phyloP scores from a whole-genome alignment of 2,797 vertebrate genomes.

The Propithecus perrieri region DNA sequence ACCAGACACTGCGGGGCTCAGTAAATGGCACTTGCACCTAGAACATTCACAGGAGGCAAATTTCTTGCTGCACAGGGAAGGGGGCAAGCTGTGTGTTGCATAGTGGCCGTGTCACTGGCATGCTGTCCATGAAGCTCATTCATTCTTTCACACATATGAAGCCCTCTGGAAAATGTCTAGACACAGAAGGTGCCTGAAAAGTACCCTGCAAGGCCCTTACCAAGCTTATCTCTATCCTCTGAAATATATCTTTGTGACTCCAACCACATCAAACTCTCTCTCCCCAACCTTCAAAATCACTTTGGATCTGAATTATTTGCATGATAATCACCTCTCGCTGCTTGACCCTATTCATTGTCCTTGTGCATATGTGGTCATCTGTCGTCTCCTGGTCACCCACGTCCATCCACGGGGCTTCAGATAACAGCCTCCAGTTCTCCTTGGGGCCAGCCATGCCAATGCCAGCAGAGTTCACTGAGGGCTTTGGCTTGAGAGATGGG shows the following conservation, averaged over 20 bases:
- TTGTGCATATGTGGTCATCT: not conserved
- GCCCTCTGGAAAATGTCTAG: not conserved
- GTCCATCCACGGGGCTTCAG: not conserved
- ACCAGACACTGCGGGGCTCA: not conserved
- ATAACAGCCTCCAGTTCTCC: not conserved
- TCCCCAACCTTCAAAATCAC: not conserved
- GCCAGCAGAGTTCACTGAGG: not conserved
- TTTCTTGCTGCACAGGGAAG: not conserved
- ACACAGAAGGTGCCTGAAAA: not conserved
- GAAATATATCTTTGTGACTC: not conserved
- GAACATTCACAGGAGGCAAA: not conserved
- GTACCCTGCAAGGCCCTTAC: not conserved
- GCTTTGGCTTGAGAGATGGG: not conserved
- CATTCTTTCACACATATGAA: not conserved
- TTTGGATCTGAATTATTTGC: not conserved
- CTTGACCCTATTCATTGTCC: not conserved
- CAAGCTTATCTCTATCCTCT: not conserved
- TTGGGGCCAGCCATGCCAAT: not conserved
- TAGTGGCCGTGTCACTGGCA: not conserved
- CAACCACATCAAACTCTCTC: not conserved
- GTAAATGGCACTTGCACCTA: not conserved
- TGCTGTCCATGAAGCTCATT: not conserved
- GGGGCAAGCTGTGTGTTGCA: too few relatives aligned
- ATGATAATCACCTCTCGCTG: not conserved
- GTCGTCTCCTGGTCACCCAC: not conserved